A percentile compares a stretch with the other conserved stretches of the same genome.
Conservation (phyloP, 2,113 vertebrate genomes). For the Pogona vitticeps region DNA sequence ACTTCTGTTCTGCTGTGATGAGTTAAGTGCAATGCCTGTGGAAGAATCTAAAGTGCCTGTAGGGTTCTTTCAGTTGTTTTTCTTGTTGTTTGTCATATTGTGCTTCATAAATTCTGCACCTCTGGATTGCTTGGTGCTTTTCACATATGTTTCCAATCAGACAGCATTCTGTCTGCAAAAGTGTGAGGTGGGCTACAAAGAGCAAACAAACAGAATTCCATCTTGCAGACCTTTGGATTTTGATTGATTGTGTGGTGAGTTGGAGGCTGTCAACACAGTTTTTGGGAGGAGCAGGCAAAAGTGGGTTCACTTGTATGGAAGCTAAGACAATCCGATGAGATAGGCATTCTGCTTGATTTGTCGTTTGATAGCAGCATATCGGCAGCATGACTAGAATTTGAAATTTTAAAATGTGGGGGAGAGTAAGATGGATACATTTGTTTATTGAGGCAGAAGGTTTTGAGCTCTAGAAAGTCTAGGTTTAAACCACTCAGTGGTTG, state of each 20-base stretch:
- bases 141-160: constrained; percentile 59
- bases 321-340: constrained; percentile 42
- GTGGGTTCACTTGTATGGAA: constrained; percentile 45
- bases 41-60: neutral
- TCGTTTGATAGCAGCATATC: neutral
- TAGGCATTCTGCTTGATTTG: neutral
- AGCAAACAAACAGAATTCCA: constrained; percentile 60
- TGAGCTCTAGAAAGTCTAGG: neutral
- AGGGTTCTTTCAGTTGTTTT: neutral
- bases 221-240: constrained; percentile 36
- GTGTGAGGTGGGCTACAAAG: constrained; percentile 44
- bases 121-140: constrained; percentile 21
- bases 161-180: constrained; percentile 49
- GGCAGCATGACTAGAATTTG: neutral
- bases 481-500: too few species aligned
- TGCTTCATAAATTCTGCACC: constrained; percentile 26
- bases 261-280: constrained; percentile 64
- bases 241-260: constrained; percentile 70
- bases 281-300: constrained; percentile 54
- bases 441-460: neutral
- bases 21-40: neutral
- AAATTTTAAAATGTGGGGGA: neutral
- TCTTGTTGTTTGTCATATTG: neutral
- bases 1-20: neutral
- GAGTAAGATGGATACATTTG: neutral